Evolutionary conservation across 2,797 vertebrate species (phyloP).

Genomic region (Champsocephalus gunnari): DNA sequence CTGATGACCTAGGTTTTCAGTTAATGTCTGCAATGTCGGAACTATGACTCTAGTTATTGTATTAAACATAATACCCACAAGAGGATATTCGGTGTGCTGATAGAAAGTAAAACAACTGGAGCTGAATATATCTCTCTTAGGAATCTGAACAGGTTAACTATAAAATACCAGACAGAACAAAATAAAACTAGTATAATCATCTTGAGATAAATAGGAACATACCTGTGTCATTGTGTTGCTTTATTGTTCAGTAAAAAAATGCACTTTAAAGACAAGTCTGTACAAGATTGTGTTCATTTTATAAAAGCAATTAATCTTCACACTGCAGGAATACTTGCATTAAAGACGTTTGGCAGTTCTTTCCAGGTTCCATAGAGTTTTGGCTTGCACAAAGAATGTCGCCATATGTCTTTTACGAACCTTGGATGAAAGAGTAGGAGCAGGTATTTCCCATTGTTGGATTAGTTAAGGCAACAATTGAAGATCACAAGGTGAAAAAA

Average conservation of each 20-base stretch:
- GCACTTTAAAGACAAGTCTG: conserved; percentile 7
- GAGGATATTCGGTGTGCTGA: no score
- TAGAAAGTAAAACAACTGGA: not conserved
- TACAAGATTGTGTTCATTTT: not conserved
- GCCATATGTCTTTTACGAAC: not conserved
- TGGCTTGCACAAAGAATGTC: not conserved
- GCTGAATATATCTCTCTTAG: not conserved
- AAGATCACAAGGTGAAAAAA: conserved; percentile 3
- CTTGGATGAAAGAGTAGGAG: not conserved
- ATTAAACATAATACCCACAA: no score
- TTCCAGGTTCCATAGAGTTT: not conserved
- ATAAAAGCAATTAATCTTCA: conserved; percentile 27
- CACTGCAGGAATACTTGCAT: not conserved
- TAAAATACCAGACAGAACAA: not conserved
- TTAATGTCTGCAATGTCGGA: no score
- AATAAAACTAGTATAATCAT: not conserved
- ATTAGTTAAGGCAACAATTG: conserved; percentile 47
- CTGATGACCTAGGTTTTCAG: not conserved
- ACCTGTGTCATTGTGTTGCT: not conserved
- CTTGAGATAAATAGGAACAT: not conserved
- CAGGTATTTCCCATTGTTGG: conserved; percentile 1
- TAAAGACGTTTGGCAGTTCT: not conserved
- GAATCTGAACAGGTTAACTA: not conserved
- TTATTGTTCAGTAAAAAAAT: conserved; percentile 49
- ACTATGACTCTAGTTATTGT: no score